Base-by-base conservation (phyloP, 2,888 invertebrate genomes). In the Dicyrtoma fusca region DNA sequence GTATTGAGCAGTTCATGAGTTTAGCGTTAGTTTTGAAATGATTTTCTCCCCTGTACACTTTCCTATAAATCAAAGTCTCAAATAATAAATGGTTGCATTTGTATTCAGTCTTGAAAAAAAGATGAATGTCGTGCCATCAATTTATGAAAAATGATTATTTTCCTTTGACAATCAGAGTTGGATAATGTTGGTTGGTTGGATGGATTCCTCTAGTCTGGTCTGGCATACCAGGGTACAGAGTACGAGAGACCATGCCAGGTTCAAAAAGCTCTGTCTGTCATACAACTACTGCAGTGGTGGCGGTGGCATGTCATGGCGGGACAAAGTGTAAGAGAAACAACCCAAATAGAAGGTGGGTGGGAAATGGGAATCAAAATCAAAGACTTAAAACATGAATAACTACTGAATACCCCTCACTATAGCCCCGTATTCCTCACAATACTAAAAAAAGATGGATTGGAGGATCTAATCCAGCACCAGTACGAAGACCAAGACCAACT, bases 131-230 rank as follows among this genome's bases (percentile, higher is more conserved):
- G 49, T 49, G 14, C 49, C 11, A 21, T 61, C 61, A 61, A 61
- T 26, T 14, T 10, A 61, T 61, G 61, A 61, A 61, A 61, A 61
- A 61, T 61, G 61, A 34, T 61, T n/a, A 25, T 23, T 59, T 26
- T 59, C 34, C 17, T 10, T n/a, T 19, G 19, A 53, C 53, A 53
- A 53, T 53, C 53, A 53, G 19, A 34, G 34, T 34, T 34, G 34
- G 34, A 34, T 34, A n/a, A n/a, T n/a, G n/a, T n/a, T n/a, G n/a
- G n/a, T n/a, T n/a, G n/a, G n/a, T 34, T 34, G 34, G 34, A 34
- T 34, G 34, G 34, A 34, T 51, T 51, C 47, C 5, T 51, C n/a
- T 51, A n/a, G 34, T 5, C 34, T n/a, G 34, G 51, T n/a, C 11
- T 51, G 51, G 21, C 51, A 21, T 23, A 13, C 21, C 55, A 55